Evolutionary conservation across 2,113 vertebrate species (phyloP), one percentile per base, ranked within the genome.

Genomic region (Stegastes partitus): DNA sequence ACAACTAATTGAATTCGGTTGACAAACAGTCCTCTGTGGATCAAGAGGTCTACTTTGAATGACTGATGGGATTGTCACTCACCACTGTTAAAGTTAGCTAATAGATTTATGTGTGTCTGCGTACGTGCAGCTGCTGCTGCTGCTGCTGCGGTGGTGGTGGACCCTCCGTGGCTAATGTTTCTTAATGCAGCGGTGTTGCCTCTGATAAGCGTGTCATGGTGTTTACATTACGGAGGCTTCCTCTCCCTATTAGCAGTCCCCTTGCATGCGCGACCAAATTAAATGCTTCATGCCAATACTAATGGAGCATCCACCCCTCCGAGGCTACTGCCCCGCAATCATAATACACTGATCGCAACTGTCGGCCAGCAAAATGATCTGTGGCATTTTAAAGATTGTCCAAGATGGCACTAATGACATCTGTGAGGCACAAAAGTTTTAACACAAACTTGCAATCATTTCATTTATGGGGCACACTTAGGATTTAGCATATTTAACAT

Each of bases 221-320:
- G 89, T 93, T 93, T 92, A 89, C 90, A 92, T 90, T 83, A 84
- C 2, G 11, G 51, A 87, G 74, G 74, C 74, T 84, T 90, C 78
- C 79, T 74, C 25, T 59, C 42, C 53, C 68, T 79, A 89, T 93
- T 91, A 92, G 83, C 49, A 74, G 75, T 83, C 86, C 76, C 76
- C 61, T 69, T 76, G 88, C 26, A 51, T 68, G 54, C 34, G 10
- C 25, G 26, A 71, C 83, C 55, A 87, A 92, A 91, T 90, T 51
- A 85, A 84, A 79, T 59, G 74, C 84, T 87, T 86, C 56, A 67
- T 74, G 84, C 61, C 76, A 74, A 70, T 80, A 73, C 76, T 91
- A 91, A 90, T 90, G 85, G 69, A 64, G 80, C 64, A 68, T 82
- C 34, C 55, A 69, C 55, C 65, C 72, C 69, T 88, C 70, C 16